Evolutionary conservation across 2,888 invertebrate genomes (phyloP).

Genomic region (Actias luna): DNA sequence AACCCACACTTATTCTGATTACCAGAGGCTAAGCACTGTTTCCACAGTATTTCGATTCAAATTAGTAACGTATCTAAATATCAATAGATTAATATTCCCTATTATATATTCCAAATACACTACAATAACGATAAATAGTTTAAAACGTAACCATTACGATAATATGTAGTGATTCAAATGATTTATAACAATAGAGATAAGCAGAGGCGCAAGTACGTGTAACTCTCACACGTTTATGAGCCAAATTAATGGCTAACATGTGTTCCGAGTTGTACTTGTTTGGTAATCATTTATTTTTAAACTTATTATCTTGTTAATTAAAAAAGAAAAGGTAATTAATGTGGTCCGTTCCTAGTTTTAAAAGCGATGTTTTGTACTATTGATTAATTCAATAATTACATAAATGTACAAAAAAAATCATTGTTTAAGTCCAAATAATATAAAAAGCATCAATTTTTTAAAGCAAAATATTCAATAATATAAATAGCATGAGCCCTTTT

Average conservation of each 20-base stretch:
- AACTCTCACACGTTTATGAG: constrained; percentile 42
- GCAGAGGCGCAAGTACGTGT: constrained; percentile 49
- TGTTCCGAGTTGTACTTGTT: constrained; percentile 36
- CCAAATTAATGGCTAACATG: constrained; percentile 53
- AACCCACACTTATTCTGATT: no score
- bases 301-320: constrained; percentile 1
- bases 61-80: no score
- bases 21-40: no score
- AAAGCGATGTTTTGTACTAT: no score
- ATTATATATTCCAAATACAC: background rate
- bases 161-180: constrained; percentile 47
- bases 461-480: no score
- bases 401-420: no score
- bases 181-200: constrained; percentile 48
- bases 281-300: constrained; percentile 6
- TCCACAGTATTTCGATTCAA: no score
- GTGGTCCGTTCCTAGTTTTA: background rate
- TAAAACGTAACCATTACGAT: constrained; percentile 55
- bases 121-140: constrained; percentile 2
- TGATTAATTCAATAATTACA: no score
- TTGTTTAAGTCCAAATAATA: no score
- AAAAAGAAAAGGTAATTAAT: background rate
- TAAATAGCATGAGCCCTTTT: background rate
- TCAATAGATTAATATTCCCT: background rate
- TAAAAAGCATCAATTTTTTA: no score